phyloP scores from a whole-genome alignment of 2,888 invertebrate species.

The Pimpla rufipes region DNA sequence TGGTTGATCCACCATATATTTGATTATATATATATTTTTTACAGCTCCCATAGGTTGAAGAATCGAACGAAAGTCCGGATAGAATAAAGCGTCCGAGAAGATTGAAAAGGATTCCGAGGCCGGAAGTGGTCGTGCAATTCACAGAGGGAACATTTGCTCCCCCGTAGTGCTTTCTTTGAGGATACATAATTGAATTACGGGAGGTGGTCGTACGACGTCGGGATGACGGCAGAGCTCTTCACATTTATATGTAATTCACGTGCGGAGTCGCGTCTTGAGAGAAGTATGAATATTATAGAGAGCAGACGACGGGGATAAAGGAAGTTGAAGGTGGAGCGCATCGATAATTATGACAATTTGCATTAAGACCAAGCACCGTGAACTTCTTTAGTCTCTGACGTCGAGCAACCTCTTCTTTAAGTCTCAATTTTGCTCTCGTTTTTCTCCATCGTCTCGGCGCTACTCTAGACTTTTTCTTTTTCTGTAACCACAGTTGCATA shows the following conservation, averaged over 20 bases:
- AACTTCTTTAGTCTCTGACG: constrained; percentile 30
- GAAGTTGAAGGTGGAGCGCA: neutral
- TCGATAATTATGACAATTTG: constrained; percentile 56
- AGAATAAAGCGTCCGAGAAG: neutral
- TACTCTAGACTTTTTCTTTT: neutral
- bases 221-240: neutral
- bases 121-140: neutral
- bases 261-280: neutral
- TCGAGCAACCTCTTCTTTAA: constrained; percentile 13
- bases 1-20: no score
- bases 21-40: no score
- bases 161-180: neutral
- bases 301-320: constrained; percentile 2
- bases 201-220: neutral
- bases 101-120: neutral
- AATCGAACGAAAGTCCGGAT: neutral
- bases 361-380: constrained; percentile 44
- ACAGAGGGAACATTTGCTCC: neutral
- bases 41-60: neutral
- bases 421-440: constrained; percentile 14
- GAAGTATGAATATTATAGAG: constrained; percentile 13
- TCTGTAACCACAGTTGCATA: neutral
- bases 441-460: neutral
- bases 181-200: constrained; percentile 21
- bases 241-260: constrained; percentile 18